phyloP scores from a whole-genome alignment of 2,113 vertebrate genomes.

The Anoura caudifer region DNA sequence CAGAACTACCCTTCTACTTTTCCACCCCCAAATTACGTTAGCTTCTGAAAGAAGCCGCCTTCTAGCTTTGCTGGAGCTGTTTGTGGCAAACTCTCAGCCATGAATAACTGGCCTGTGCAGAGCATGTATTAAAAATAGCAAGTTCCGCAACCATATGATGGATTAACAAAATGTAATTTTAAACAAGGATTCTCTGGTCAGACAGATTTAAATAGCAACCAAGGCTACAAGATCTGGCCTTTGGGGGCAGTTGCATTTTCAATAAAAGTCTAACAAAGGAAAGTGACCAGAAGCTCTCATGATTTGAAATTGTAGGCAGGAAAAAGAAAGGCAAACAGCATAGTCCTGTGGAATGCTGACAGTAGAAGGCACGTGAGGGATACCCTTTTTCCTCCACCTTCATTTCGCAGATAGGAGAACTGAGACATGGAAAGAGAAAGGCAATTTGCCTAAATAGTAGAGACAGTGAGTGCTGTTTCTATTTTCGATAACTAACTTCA shows the following conservation, averaged over 20 bases:
- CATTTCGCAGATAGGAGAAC: not conserved
- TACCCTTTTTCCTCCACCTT: not conserved
- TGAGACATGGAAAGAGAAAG: not conserved
- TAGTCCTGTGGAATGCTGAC: not conserved
- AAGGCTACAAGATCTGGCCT: slow-evolving; percentile 8
- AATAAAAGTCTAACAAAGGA: not conserved
- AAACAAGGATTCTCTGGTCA: slow-evolving; percentile 57
- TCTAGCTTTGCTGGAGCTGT: not conserved
- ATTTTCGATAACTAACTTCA: not conserved
- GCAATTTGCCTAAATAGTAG: not conserved
- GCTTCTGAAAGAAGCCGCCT: not conserved
- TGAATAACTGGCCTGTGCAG: slow-evolving; percentile 61
- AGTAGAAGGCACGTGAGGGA: not conserved
- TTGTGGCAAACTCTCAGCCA: slow-evolving; percentile 58
- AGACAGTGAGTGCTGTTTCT: not conserved
- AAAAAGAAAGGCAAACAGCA: not conserved
- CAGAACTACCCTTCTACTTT: not conserved
- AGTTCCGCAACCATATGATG: slow-evolving; percentile 36
- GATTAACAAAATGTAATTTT: slow-evolving; percentile 67
- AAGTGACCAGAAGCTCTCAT: not conserved
- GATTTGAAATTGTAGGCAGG: slow-evolving; percentile 4
- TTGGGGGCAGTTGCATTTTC: not conserved
- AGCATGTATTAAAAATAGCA: slow-evolving; percentile 68
- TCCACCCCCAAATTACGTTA: not conserved
- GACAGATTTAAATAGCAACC: slow-evolving; percentile 59